Conservation (phyloP, 1,140 invertebrate genomes). For the Lucilia sericata region DNA sequence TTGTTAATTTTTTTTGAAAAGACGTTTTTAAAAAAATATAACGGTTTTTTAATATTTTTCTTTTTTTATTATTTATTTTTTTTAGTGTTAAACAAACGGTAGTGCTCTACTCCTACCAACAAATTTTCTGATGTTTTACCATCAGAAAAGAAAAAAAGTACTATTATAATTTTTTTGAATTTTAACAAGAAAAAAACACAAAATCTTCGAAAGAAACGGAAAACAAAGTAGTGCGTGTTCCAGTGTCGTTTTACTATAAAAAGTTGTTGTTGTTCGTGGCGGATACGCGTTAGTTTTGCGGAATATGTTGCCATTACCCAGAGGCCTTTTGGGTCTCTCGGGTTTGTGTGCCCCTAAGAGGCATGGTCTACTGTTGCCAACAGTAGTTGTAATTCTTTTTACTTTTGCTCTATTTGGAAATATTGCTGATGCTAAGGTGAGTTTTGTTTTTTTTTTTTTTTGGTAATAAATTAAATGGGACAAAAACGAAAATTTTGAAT, state of each 20-base stretch:
- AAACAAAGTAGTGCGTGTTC: background rate
- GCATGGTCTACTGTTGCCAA: background rate
- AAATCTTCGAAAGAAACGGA: background rate
- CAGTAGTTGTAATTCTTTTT: slow-evolving; percentile 56
- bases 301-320: slow-evolving; percentile 57
- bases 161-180: background rate
- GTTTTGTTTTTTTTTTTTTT: slow-evolving; percentile 44
- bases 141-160: slow-evolving; percentile 14
- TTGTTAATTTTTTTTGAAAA: background rate
- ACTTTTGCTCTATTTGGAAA: slow-evolving; percentile 55
- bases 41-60: slow-evolving; percentile 25
- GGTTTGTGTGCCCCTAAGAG: slow-evolving; percentile 48
- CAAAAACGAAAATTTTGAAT: too few species aligned
- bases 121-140: slow-evolving; percentile 1
- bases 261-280: slow-evolving; percentile 1
- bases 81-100: slow-evolving; percentile 30
- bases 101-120: background rate
- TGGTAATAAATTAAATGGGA: too few species aligned
- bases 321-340: slow-evolving; percentile 64
- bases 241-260: background rate
- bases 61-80: background rate
- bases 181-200: background rate
- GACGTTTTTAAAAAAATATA: background rate
- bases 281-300: slow-evolving; percentile 29
- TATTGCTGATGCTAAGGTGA: slow-evolving; percentile 60